These are phyloP conservation scores for Callithrix jacchus DNA, from an alignment of 2,113 vertebrate species.

Conservation along the genomic window DNA sequence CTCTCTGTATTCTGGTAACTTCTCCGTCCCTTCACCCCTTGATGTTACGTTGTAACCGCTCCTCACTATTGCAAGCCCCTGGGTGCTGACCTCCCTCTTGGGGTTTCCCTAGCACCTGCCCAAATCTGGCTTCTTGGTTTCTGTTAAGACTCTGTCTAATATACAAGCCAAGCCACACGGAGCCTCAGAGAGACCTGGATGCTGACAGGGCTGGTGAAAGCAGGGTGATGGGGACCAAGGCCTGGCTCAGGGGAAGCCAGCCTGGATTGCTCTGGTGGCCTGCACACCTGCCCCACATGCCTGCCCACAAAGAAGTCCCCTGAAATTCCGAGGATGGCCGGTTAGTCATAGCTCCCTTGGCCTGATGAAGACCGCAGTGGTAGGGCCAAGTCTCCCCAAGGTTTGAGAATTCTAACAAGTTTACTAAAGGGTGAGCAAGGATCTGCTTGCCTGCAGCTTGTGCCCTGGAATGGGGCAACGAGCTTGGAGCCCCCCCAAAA, in stretches of 20 bases:
- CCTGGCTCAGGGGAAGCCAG: neutral
- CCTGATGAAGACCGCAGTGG: neutral
- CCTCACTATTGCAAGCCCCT: no score
- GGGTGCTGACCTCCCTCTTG: neutral
- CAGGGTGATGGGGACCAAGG: no score
- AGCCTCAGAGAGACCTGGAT: no score
- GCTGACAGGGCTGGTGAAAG: rapidly evolving
- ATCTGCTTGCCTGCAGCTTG: neutral
- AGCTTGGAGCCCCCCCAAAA: neutral
- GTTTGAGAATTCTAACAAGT: no score
- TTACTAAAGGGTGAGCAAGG: neutral
- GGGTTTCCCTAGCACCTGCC: neutral
- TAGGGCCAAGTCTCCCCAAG: neutral
- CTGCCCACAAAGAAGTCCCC: neutral
- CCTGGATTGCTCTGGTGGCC: neutral
- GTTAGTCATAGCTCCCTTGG: neutral
- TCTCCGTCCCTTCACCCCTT: neutral
- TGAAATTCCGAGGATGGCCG: no score
- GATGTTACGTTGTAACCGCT: no score
- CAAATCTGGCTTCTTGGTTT: neutral
- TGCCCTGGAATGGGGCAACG: no score
- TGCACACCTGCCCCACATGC: neutral
- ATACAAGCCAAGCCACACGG: neutral
- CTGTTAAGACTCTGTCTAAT: neutral
- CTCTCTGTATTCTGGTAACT: neutral